phyloP scores from a whole-genome alignment of 2,888 invertebrate genomes.

The Creontiades dilutus region DNA sequence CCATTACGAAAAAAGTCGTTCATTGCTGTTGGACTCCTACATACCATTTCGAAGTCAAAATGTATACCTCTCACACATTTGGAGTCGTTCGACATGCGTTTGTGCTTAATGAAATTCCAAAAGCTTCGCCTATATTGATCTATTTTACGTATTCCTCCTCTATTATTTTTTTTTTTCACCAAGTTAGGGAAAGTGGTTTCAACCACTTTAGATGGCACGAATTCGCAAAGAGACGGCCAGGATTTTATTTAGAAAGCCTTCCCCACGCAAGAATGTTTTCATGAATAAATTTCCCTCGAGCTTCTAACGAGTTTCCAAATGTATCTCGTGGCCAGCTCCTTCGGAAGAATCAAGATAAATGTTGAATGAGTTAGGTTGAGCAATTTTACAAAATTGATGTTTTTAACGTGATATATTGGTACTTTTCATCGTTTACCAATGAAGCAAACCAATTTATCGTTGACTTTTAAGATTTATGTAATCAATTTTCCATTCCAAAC shows the following conservation, averaged over 20 bases:
- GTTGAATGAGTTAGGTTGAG: background rate
- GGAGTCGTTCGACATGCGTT: no score
- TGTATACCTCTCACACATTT: no score
- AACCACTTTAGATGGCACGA: background rate
- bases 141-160: background rate
- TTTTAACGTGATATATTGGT: no score
- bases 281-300: conserved; percentile 63
- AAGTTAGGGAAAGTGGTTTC: conserved; percentile 34
- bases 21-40: no score
- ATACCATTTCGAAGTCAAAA: no score
- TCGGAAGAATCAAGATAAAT: background rate
- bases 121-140: background rate
- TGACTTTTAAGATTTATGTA: no score
- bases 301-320: conserved; percentile 68
- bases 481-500: no score
- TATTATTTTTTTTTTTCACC: background rate
- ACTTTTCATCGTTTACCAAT: no score
- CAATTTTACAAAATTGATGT: no score
- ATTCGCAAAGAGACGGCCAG: conserved; percentile 11
- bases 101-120: no score
- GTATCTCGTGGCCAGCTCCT: conserved; percentile 51
- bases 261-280: conserved; percentile 56
- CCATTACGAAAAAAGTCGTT: no score
- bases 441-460: no score
- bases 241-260: conserved; percentile 50